Conservation (phyloP, 2,888 invertebrate genomes). For the Orgyia antiqua region DNA sequence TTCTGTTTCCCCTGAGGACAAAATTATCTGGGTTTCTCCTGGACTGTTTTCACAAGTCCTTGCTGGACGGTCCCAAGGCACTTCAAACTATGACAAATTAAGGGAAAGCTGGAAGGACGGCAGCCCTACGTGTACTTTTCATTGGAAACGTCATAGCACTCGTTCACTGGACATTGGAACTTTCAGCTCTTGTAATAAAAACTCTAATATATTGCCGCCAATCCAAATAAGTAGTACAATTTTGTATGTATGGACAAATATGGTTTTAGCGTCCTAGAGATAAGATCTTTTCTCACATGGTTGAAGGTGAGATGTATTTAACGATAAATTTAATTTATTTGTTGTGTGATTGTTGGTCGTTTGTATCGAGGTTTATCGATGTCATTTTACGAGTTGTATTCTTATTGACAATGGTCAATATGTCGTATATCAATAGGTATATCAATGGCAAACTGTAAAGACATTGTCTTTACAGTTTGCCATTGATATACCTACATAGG, state of each 20-base stretch:
- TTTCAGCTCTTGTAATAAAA: constrained; percentile 35
- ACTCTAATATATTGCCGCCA: constrained; percentile 35
- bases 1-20: too few relatives aligned
- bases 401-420: too few relatives aligned
- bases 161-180: constrained; percentile 32
- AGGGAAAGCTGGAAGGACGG: too few relatives aligned
- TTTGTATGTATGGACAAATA: constrained; percentile 37
- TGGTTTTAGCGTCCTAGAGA: constrained; percentile 31
- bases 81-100: too few relatives aligned
- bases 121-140: constrained; percentile 23
- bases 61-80: too few relatives aligned
- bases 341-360: constrained; percentile 33
- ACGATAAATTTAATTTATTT: constrained; percentile 40
- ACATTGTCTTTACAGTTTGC: too few relatives aligned
- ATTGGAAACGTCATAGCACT: constrained; percentile 24
- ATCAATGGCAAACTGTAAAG: too few relatives aligned
- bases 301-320: constrained; percentile 28
- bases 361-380: constrained; percentile 47
- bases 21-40: too few relatives aligned
- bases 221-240: constrained; percentile 45
- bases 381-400: constrained; percentile 41
- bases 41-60: too few relatives aligned
- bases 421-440: too few relatives aligned
- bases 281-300: constrained; percentile 43
- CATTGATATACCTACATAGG: too few relatives aligned